These are phyloP conservation scores for Oryzias woworae DNA, from an alignment of 2,113 vertebrate species.

Conservation along the genomic window DNA sequence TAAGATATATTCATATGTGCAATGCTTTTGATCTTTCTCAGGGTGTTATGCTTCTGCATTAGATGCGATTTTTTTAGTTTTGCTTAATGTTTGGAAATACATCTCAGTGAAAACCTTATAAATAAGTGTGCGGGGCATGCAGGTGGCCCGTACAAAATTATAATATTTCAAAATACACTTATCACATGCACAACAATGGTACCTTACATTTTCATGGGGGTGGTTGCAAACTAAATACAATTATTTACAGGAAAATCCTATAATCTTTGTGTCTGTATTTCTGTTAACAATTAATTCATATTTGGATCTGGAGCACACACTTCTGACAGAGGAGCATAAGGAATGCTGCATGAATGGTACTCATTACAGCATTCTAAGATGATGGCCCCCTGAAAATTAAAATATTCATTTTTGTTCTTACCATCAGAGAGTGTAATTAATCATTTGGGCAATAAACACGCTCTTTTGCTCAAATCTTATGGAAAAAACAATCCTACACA, in stretches of 20 bases:
- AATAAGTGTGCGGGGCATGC: not conserved
- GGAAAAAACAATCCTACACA: slow-evolving; percentile 20
- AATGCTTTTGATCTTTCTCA: no score
- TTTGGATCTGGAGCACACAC: not conserved
- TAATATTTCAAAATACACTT: no score
- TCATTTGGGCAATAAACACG: slow-evolving; percentile 57
- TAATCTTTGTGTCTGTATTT: not conserved
- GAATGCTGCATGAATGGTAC: slow-evolving; percentile 35
- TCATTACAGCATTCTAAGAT: slow-evolving; percentile 45
- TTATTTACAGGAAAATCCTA: not conserved
- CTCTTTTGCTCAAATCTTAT: slow-evolving; percentile 41
- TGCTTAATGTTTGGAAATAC: no score
- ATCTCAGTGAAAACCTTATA: no score
- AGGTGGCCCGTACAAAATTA: no score
- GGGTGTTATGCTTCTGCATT: no score
- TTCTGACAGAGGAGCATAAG: slow-evolving; percentile 41
- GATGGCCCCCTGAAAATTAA: slow-evolving; percentile 51
- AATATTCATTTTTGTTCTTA: slow-evolving; percentile 43
- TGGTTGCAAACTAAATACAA: not conserved
- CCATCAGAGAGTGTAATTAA: slow-evolving; percentile 58
- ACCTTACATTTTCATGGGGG: not conserved
- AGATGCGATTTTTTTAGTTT: no score
- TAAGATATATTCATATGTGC: no score
- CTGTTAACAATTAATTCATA: slow-evolving; percentile 2
- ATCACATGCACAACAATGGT: no score